A percentile compares a stretch with the other conserved stretches of the same genome.
Evolutionary conservation across 2,888 invertebrate genomes (phyloP).

Genomic region (Xestia c-nigrum): DNA sequence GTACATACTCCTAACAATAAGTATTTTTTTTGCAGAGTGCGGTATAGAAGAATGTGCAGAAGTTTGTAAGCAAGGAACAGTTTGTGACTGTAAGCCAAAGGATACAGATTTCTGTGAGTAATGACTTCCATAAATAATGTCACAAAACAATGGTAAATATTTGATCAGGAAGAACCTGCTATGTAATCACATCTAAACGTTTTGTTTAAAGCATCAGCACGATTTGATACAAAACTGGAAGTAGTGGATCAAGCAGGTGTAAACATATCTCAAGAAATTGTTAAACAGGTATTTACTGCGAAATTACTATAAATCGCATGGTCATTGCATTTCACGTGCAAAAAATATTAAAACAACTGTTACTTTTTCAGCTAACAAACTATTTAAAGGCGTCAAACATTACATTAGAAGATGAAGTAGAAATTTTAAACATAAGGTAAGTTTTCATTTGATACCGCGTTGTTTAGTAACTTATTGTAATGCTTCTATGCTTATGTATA

Average conservation of each 20-base stretch:
- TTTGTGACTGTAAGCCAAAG: slow-evolving; percentile 84
- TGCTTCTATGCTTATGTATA: slow-evolving; percentile 66
- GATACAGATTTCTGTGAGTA: slow-evolving; percentile 82
- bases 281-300: slow-evolving; percentile 77
- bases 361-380: slow-evolving; percentile 90
- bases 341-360: slow-evolving; percentile 69
- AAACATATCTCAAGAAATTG: slow-evolving; percentile 83
- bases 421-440: slow-evolving; percentile 93
- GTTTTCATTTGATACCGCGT: slow-evolving; percentile 70
- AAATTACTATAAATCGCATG: neutral
- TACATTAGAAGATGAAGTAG: slow-evolving; percentile 91
- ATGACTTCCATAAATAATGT: neutral
- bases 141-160: neutral
- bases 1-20: no score
- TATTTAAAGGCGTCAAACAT: slow-evolving; percentile 92
- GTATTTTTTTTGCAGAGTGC: slow-evolving; percentile 72
- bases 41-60: slow-evolving; percentile 85
- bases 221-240: slow-evolving; percentile 91
- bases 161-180: slow-evolving; percentile 3
- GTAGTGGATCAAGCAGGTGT: slow-evolving; percentile 86
- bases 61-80: slow-evolving; percentile 76
- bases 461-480: neutral
- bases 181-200: slow-evolving; percentile 56
- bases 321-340: slow-evolving; percentile 17
- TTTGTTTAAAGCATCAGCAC: slow-evolving; percentile 88